phyloP scores from a whole-genome alignment of 1,140 invertebrate species.

The Magallana angulata region DNA sequence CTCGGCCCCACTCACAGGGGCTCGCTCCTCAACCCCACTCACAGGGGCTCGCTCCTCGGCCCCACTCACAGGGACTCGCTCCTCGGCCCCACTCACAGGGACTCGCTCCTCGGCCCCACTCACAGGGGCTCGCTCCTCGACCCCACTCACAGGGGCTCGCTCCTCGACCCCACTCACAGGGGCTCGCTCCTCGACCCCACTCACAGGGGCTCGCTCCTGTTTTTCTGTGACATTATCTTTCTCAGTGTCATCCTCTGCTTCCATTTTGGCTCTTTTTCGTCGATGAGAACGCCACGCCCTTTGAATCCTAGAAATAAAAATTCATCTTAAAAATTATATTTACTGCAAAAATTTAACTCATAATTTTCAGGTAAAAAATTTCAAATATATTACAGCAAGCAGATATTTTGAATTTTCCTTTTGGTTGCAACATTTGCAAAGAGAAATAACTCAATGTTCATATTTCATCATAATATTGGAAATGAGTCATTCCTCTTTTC shows the following conservation, averaged over 20 bases:
- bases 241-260: constrained; percentile 59
- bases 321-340: not conserved
- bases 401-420: too few relatives aligned
- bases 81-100: not conserved
- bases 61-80: not conserved
- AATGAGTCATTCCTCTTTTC: too few relatives aligned
- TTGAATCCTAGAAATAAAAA: constrained; percentile 54
- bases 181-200: too few relatives aligned
- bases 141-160: too few relatives aligned
- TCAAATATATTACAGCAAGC: too few relatives aligned
- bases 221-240: constrained; percentile 63
- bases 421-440: too few relatives aligned
- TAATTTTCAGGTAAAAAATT: too few relatives aligned
- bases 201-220: not conserved
- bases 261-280: constrained; percentile 42
- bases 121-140: not conserved
- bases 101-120: not conserved
- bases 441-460: too few relatives aligned
- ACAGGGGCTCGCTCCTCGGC: not conserved
- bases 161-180: not conserved
- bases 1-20: too few relatives aligned
- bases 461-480: too few relatives aligned
- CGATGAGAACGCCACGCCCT: constrained; percentile 67
- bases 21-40: not conserved
- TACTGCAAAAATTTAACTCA: too few relatives aligned